Base-by-base conservation (phyloP, 2,113 vertebrate species). In the Notarius lentiginosus region DNA sequence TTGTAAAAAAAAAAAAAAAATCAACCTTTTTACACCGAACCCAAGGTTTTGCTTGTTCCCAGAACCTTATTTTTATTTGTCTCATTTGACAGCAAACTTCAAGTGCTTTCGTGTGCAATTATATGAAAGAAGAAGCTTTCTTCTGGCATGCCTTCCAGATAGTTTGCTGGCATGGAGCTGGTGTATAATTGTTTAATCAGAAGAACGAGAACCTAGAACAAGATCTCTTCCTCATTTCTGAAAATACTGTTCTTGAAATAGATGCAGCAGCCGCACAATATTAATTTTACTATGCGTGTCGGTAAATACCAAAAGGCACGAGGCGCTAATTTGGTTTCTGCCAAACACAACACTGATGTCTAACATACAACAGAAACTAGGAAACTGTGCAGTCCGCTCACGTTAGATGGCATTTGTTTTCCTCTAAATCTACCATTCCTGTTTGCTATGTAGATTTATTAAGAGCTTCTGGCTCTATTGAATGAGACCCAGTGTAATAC, bases 311-410 rank as follows among this genome's bases (percentile, higher is more conserved):
- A 24, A 55, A 66, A 79, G 60, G 73, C 66, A 41, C 55, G 22
- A 73, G 83, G 34, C 53, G 22, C 41, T 85, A 85, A 85, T 85
- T 63, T 55, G 55, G 41, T 85, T 79, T 66, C 60, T 79, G 9
- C 18, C 75, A 56, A 79, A 79, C 84, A 66, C 60, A 55, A 47
- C 60, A 66, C n/a, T 7, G 58, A 49, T 60, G 18, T 81, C 79
- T 22, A 14, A 41, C 22, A 80, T 41, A 24, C 24, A 2, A 14
- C 22, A 27, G 6, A 65, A 66, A 51, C 22, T 55, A 14, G 63
- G 61, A 22, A 34, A 18, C 1, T 63, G 56, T 76, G n/a, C 84
- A 66, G 24, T 34, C 41, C 22, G 24, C 58, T 85, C 84, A 10
- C 17, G 6, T 22, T 34, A 65, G 24, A 56, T 5, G 30, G 18